Evolutionary conservation across 92 coral and sea anemone genomes (phyloP), one percentile per base, ranked within the genome.

Genomic region (Pocillopora grandis): DNA sequence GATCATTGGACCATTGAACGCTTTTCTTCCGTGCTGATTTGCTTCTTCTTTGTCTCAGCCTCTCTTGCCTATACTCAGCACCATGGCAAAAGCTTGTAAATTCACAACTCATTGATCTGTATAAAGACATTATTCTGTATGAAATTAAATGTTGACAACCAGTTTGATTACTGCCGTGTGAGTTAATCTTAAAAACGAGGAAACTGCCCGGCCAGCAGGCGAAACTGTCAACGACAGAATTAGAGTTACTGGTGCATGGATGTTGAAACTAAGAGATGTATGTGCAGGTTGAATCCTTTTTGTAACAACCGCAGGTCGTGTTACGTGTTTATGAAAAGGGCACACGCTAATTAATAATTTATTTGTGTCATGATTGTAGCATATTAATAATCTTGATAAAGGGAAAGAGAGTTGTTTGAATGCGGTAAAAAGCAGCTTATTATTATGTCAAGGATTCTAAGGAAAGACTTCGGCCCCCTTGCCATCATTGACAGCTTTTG

Each of bases 1-100:
- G 82, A 33, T 94, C 92, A 16, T 84, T 84, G 0, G 92, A 82
- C 98, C 98, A 94, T 55, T 94, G 95, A 0, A 94, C 98, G 68
- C 89, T 89, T 55, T 94, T 94, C 86, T 94, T 94, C 35, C 95
- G 76, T 58, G 93, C 94, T 17, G 95, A 91, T 13, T 82, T 69
- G 12, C 86, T 89, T 1, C 98, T 87, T 12, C 79, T 67, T 33
- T 76, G 71, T 52, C 66, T 74, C 20, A 67, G 21, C 55, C 69
- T 49, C 10, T 65, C 78, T 10, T 15, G 66, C 5, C 56, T 55
- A 57, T 64, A 68, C 35, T 76, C 87, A 0, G 68, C 10, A 20
- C 81, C 82, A 55, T 76, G 87, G 20, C 82, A 37, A 18, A 84
- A 84, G 67, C 81, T 75, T 2, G 87, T 84, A 49, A 91, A 91